Percentiles rank a stretch among this genome's conserved stretches.
Evolutionary conservation across 2,113 vertebrate species (phyloP).

Genomic region (Elanoides forficatus): DNA sequence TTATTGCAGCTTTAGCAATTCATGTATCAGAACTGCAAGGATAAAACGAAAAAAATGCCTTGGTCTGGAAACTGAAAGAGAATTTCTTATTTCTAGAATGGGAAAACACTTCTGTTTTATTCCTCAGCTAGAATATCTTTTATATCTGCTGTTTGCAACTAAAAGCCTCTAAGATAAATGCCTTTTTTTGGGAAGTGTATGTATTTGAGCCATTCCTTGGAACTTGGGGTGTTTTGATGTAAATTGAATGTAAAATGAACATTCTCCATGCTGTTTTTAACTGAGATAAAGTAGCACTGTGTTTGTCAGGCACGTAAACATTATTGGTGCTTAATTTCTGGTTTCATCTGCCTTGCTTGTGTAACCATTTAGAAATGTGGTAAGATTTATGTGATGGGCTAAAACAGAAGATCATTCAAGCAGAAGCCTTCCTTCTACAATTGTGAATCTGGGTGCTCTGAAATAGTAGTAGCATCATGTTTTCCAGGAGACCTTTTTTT

Average conservation of each 20-base stretch:
- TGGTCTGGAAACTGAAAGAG: not conserved
- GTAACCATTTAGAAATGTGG: not conserved
- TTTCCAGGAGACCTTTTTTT: slow-evolving; percentile 64
- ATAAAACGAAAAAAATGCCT: not conserved
- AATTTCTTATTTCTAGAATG: not conserved
- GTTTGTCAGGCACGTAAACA: not conserved
- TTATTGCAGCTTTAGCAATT: not conserved
- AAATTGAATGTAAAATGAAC: not conserved
- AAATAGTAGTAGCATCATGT: slow-evolving; percentile 65
- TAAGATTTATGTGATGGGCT: not conserved
- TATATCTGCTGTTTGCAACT: not conserved
- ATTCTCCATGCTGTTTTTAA: not conserved
- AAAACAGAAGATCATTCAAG: slow-evolving; percentile 22
- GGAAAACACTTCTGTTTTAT: not conserved
- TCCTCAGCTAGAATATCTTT: not conserved
- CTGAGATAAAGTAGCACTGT: not conserved
- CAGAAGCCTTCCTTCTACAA: slow-evolving; percentile 17
- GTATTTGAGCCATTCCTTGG: not conserved
- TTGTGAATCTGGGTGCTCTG: slow-evolving; percentile 43
- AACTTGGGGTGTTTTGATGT: not conserved
- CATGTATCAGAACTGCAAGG: not conserved
- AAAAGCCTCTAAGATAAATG: not conserved
- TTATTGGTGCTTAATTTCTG: not conserved
- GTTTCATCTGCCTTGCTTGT: not conserved
- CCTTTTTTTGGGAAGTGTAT: not conserved